phyloP scores from a whole-genome alignment of 2,888 invertebrate species.

The Schizotus pectinicornis region DNA sequence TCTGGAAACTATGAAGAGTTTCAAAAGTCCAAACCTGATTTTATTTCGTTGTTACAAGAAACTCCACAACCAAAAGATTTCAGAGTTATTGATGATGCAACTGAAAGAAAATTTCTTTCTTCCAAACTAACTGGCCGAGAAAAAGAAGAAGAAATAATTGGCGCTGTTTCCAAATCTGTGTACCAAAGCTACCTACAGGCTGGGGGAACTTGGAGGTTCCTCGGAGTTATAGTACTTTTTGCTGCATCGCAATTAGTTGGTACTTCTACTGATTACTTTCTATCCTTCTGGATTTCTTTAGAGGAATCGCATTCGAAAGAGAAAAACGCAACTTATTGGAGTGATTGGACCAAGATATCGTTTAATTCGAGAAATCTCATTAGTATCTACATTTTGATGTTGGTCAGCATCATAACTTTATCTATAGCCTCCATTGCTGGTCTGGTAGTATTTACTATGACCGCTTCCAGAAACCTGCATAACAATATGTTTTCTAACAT shows the following conservation, averaged over 20 bases:
- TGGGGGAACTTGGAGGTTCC: constrained; percentile 67
- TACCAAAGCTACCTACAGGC: constrained; percentile 76
- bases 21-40: constrained; percentile 72
- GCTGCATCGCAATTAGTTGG: constrained; percentile 72
- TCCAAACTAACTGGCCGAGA: too few relatives aligned
- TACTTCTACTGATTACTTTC: constrained; percentile 80
- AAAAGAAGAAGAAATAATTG: constrained; percentile 52
- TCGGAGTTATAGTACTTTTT: constrained; percentile 68
- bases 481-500: constrained; percentile 61
- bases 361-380: constrained; percentile 31
- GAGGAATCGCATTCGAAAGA: too few relatives aligned
- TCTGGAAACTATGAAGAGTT: constrained; percentile 73
- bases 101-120: constrained; percentile 29
- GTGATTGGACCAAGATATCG: too few relatives aligned
- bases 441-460: constrained; percentile 59
- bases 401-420: constrained; percentile 50
- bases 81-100: constrained; percentile 40
- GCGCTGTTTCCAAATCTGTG: constrained; percentile 59
- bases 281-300: constrained; percentile 58
- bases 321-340: too few relatives aligned
- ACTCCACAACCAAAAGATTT: constrained; percentile 49
- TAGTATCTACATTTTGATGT: constrained; percentile 39
- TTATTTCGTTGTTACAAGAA: constrained; percentile 66
- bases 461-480: constrained; percentile 64
- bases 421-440: constrained; percentile 60